Percentiles rank a stretch among this genome's conserved stretches.
Evolutionary conservation across 2,888 invertebrate genomes (phyloP).

Genomic region (Cheilosia vulpina): DNA sequence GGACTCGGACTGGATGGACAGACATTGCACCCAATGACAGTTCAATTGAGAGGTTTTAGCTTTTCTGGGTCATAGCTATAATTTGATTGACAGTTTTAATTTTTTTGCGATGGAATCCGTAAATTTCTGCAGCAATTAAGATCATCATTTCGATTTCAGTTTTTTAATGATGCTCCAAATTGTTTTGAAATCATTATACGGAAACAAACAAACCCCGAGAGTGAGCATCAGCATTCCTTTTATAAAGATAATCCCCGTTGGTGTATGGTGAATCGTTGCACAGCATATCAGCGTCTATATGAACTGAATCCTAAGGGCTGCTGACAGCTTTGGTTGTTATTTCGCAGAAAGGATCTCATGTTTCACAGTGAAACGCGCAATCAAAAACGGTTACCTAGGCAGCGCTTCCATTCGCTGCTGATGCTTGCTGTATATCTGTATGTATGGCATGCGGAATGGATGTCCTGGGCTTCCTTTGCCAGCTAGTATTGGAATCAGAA

Average conservation of each 20-base stretch:
- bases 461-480: slow-evolving; percentile 31
- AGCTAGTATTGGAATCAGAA: slow-evolving; percentile 27
- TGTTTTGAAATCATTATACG: slow-evolving; percentile 45
- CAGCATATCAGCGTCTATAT: background rate
- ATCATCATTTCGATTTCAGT: slow-evolving; percentile 30
- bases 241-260: slow-evolving; percentile 56
- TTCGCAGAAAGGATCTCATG: slow-evolving; percentile 54
- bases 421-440: background rate
- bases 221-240: slow-evolving; percentile 21
- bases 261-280: slow-evolving; percentile 29
- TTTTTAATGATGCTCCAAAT: background rate
- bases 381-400: slow-evolving; percentile 67
- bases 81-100: slow-evolving; percentile 57
- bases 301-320: slow-evolving; percentile 46
- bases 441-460: background rate
- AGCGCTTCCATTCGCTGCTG: slow-evolving; percentile 20
- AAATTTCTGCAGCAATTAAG: slow-evolving; percentile 26
- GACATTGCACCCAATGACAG: background rate
- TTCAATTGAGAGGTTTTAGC: slow-evolving; percentile 4
- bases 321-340: slow-evolving; percentile 60
- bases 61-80: slow-evolving; percentile 39
- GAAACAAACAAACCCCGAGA: slow-evolving; percentile 28
- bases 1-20: slow-evolving; percentile 47
- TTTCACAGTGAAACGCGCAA: slow-evolving; percentile 69
- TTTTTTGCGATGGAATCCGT: background rate